Conservation (phyloP, 2,888 invertebrate species). For the Diaperis boleti region DNA sequence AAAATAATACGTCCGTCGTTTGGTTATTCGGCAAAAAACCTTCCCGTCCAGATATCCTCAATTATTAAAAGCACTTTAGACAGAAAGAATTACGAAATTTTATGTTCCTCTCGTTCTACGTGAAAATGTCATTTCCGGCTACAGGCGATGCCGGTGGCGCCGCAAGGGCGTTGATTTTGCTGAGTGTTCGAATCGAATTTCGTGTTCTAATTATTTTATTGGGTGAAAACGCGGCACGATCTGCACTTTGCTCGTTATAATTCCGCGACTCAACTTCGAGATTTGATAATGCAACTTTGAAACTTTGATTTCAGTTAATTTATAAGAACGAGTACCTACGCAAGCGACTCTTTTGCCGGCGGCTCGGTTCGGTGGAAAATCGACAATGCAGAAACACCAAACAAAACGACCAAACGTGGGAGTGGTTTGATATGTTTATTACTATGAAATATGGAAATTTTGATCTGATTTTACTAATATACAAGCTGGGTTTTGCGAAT, state of each 20-base stretch:
- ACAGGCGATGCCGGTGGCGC: slow-evolving; percentile 11
- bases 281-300: slow-evolving; percentile 45
- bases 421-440: slow-evolving; percentile 15
- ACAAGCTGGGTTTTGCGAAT: slow-evolving; percentile 21
- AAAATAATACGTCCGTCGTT: no score
- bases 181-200: slow-evolving; percentile 30
- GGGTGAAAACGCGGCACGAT: slow-evolving; percentile 47
- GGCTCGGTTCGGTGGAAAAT: slow-evolving; percentile 13
- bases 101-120: neutral
- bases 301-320: slow-evolving; percentile 45
- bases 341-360: slow-evolving; percentile 13
- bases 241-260: slow-evolving; percentile 46
- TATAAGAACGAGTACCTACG: slow-evolving; percentile 3
- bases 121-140: slow-evolving; percentile 1
- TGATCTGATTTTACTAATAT: slow-evolving; percentile 31
- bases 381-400: slow-evolving; percentile 2
- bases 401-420: slow-evolving; percentile 16
- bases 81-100: no score
- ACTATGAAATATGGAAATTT: slow-evolving; percentile 34
- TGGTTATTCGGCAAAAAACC: no score
- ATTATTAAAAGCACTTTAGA: no score
- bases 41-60: no score
- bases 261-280: slow-evolving; percentile 44
- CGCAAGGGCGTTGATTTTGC: slow-evolving; percentile 27
- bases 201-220: slow-evolving; percentile 44